A percentile compares a stretch with the other conserved stretches of the same genome.
Evolutionary conservation across 2,797 vertebrate genomes (phyloP).

Genomic region (Muraenolepis orangiensis): DNA sequence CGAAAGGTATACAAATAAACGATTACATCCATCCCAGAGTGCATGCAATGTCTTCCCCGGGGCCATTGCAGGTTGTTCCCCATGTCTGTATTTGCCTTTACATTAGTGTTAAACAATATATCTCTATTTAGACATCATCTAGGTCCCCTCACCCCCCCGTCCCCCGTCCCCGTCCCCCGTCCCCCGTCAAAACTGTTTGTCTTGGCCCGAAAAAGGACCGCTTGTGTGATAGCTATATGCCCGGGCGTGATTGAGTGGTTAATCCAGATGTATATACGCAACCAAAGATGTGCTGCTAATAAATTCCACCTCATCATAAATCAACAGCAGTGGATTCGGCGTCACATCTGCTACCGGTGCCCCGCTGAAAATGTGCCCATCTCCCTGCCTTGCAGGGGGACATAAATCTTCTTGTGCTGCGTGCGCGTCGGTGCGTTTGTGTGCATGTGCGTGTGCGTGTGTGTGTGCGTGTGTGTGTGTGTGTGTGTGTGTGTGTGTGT

Average conservation of each 20-base stretch:
- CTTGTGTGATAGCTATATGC: neutral
- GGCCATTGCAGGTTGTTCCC: neutral
- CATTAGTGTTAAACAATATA: constrained; percentile 8
- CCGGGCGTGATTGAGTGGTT: constrained; percentile 3
- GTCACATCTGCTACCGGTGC: constrained; percentile 20
- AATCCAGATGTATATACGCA: constrained; percentile 6
- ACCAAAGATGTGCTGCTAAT: neutral
- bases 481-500: constrained; percentile 4
- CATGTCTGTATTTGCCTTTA: neutral
- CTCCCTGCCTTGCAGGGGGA: neutral
- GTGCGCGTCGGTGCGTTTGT: neutral
- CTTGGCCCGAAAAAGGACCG: constrained; percentile 11
- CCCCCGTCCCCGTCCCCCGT: too few relatives aligned
- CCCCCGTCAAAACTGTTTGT: constrained; percentile 12
- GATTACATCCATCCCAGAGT: neutral
- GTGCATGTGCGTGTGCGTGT: neutral
- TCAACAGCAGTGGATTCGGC: neutral
- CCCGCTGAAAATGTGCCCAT: neutral
- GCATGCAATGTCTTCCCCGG: neutral
- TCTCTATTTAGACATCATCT: constrained; percentile 13
- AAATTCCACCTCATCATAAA: neutral
- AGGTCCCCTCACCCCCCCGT: too few relatives aligned
- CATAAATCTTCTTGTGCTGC: neutral
- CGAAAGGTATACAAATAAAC: neutral
- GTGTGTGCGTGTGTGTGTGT: constrained; percentile 2